These are phyloP conservation scores for Platichthys flesus DNA, from an alignment of 2,113 vertebrate genomes.

Conservation along the genomic window DNA sequence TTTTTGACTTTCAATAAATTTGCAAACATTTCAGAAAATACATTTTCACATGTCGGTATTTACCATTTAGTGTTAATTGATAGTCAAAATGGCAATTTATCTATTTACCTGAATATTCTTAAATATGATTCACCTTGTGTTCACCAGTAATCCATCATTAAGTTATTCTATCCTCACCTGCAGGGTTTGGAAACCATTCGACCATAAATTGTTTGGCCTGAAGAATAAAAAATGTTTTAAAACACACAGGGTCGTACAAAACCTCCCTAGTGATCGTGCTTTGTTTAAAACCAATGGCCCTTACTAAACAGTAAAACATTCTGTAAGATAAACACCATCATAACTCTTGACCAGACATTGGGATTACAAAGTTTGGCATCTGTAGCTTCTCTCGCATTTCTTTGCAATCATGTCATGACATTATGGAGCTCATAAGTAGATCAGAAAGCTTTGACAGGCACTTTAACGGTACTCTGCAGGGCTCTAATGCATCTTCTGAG, in stretches of 20 bases:
- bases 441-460: conserved; percentile 53
- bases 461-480: conserved; percentile 48
- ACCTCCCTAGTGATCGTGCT: conserved; percentile 20
- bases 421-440: conserved; percentile 56
- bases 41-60: neutral
- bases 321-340: conserved; percentile 42
- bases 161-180: conserved; percentile 28
- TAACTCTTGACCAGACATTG: conserved; percentile 52
- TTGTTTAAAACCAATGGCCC: conserved; percentile 40
- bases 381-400: conserved; percentile 63
- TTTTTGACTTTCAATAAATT: too few species aligned
- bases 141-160: conserved; percentile 26
- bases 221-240: neutral
- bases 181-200: conserved; percentile 5
- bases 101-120: neutral
- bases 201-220: conserved; percentile 24
- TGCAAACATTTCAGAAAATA: too few species aligned
- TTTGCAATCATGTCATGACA: conserved; percentile 60
- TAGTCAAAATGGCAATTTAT: neutral
- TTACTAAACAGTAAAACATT: conserved; percentile 48
- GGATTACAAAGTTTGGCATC: conserved; percentile 51
- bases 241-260: conserved; percentile 15
- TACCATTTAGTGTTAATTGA: neutral
- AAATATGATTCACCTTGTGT: conserved; percentile 11
- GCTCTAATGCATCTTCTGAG: conserved; percentile 50